Conservation (phyloP, 2,113 vertebrate species). For the Poeciliopsis occidentalis region DNA sequence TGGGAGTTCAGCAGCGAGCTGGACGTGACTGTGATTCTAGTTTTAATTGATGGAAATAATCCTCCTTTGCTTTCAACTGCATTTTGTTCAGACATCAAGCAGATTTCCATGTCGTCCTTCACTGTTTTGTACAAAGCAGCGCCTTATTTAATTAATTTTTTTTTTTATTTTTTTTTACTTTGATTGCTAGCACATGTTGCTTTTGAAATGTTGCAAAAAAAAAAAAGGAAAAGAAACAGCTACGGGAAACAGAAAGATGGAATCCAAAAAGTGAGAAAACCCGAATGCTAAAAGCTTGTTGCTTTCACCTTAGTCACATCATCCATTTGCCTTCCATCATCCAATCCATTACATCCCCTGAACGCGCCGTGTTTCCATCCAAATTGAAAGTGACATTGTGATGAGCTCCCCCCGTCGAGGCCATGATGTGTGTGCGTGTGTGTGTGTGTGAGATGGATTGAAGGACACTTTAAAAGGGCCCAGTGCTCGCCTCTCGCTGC, state of each 20-base stretch:
- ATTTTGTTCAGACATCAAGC: slow-evolving; percentile 12
- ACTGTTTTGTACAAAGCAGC: background rate
- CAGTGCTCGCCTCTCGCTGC: slow-evolving; percentile 32
- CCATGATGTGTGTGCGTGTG: slow-evolving; percentile 51
- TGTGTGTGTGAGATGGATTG: slow-evolving; percentile 52
- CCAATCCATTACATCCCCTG: slow-evolving; percentile 62
- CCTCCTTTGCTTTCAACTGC: background rate
- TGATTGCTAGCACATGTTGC: background rate
- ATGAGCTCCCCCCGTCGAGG: slow-evolving; percentile 59
- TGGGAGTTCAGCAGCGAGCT: slow-evolving; percentile 5
- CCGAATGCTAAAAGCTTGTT: slow-evolving; percentile 48
- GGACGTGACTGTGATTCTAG: slow-evolving; percentile 7
- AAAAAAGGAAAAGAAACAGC: background rate
- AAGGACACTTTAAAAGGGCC: slow-evolving; percentile 52
- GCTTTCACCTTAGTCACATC: slow-evolving; percentile 40
- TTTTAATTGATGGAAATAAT: slow-evolving; percentile 11
- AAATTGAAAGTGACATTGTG: slow-evolving; percentile 75
- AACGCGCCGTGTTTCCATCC: slow-evolving; percentile 47
- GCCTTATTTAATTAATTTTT: background rate
- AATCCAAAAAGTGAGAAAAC: slow-evolving; percentile 43
- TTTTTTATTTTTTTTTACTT: no score
- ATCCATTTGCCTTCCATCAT: slow-evolving; percentile 53
- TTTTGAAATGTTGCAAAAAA: slow-evolving; percentile 21
- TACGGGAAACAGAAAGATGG: slow-evolving; percentile 11
- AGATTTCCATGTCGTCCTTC: slow-evolving; percentile 3